phyloP scores from a whole-genome alignment of 2,113 vertebrate species.

The Butastur rufipennis region DNA sequence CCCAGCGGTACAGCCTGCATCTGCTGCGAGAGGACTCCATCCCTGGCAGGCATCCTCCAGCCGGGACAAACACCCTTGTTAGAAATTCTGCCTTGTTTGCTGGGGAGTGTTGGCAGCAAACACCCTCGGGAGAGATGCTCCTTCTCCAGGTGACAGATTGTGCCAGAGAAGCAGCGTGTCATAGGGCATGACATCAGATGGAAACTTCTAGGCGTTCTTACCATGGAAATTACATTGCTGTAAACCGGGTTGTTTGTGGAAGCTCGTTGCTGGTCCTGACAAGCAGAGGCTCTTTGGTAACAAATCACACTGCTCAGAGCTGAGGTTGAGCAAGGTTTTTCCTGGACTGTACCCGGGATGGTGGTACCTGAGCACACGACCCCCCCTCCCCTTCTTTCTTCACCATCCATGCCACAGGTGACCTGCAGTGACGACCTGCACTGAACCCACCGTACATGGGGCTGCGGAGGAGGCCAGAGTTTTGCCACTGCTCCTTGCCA shows the following conservation, averaged over 20 bases:
- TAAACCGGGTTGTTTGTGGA: not conserved
- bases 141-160: not conserved
- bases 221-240: not conserved
- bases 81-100: not conserved
- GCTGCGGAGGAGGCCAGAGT: not conserved
- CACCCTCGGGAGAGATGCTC: not conserved
- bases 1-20: no score
- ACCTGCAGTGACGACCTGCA: not conserved
- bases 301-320: not conserved
- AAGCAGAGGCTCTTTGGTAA: not conserved
- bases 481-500: not conserved
- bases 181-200: not conserved
- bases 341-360: accelerated
- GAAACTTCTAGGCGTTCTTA: not conserved
- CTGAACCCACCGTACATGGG: not conserved
- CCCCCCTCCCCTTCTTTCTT: not conserved
- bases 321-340: no score
- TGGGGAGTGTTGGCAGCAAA: not conserved
- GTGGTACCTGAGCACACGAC: not conserved
- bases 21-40: not conserved
- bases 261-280: not conserved
- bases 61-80: accelerated
- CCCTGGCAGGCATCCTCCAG: not conserved
- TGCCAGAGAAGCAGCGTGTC: not conserved
- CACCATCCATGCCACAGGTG: not conserved